Base-by-base conservation (phyloP, 2,113 vertebrate genomes). In the Anser cygnoides region DNA sequence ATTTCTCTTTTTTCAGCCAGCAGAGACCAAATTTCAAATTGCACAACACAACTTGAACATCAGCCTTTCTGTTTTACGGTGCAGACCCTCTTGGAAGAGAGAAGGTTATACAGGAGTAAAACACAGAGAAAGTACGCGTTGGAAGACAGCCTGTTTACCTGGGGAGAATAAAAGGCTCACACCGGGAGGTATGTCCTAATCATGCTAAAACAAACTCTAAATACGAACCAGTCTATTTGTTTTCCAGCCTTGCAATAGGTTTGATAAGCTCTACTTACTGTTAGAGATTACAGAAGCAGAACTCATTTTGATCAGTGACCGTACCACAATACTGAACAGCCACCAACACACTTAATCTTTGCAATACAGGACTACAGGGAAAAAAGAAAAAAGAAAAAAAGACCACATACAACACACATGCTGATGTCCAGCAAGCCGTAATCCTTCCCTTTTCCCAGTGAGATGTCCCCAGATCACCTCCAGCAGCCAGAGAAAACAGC, bases 1-100 rank as follows among this genome's bases (percentile, higher is more conserved):
- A 18, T 35, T 86, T 46, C 44, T 58, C 35, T 63, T 61, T 43
- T 50, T 35, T 37, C 78, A 44, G 61, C 9, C 16, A 35, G 37
- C 10, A 46, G 33, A 75, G 26, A 29, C 21, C 18, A 26, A 83
- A 57, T 43, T 75, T 79, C 11, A 87, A 68, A 43, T 28, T 41
- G 35, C 21, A 22, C 0, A 0, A 39, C 55, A 52, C 37, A 75
- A 46, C 35, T 26, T 26, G 58, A 77, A n/a, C 52, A 50, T 10
- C 37, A 74, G 9, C 5, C 28, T 74, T 61, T 81, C 63, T 12
- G 28, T 9, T 33, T 81, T 26, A 33, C 28, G 16, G 44, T 37
- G 25, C 84, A 49, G 29, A 61, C 26, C 9, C 11, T 55, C 31
- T 43, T 26, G n/a, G 50, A 0, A 0, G 44, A 0, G 0, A 91